Evolutionary conservation across 1,140 invertebrate genomes (phyloP).

Genomic region (Medauroidea extradentata): DNA sequence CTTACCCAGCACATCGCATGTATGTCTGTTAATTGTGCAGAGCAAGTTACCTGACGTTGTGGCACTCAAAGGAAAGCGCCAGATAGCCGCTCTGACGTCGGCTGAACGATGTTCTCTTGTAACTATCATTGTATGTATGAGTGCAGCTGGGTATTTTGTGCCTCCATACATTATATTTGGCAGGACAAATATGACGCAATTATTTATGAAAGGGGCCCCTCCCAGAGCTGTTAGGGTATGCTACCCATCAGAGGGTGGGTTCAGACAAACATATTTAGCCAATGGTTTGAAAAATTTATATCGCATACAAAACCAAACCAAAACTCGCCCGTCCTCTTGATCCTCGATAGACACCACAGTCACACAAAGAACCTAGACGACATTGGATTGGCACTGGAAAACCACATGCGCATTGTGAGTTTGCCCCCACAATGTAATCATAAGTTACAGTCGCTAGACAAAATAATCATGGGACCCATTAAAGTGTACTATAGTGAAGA

Average conservation of each 20-base stretch:
- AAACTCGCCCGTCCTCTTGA: background rate
- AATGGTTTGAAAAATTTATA: constrained; percentile 15
- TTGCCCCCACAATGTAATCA: constrained; percentile 37
- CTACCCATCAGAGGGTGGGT: constrained; percentile 19
- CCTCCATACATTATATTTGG: constrained; percentile 36
- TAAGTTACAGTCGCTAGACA: constrained; percentile 40
- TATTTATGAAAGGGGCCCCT: constrained; percentile 17
- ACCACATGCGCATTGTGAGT: background rate
- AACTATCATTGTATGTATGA: constrained; percentile 35
- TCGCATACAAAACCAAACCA: background rate
- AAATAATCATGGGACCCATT: constrained; percentile 37
- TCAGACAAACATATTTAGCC: constrained; percentile 10
- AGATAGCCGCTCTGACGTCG: constrained; percentile 35
- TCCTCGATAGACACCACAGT: constrained; percentile 28
- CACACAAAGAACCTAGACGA: constrained; percentile 6
- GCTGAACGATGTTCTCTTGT: constrained; percentile 30
- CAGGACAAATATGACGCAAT: constrained; percentile 23
- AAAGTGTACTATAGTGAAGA: constrained; percentile 36
- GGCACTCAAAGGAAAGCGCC: constrained; percentile 26
- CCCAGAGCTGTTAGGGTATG: constrained; percentile 13
- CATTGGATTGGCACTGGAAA: constrained; percentile 17
- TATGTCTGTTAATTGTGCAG: constrained; percentile 39
- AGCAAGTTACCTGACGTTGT: constrained; percentile 40
- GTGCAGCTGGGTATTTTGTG: constrained; percentile 32
- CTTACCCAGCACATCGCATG: background rate